Base-by-base conservation (phyloP, 2,888 invertebrate genomes). In the Temnothorax ravouxi region DNA sequence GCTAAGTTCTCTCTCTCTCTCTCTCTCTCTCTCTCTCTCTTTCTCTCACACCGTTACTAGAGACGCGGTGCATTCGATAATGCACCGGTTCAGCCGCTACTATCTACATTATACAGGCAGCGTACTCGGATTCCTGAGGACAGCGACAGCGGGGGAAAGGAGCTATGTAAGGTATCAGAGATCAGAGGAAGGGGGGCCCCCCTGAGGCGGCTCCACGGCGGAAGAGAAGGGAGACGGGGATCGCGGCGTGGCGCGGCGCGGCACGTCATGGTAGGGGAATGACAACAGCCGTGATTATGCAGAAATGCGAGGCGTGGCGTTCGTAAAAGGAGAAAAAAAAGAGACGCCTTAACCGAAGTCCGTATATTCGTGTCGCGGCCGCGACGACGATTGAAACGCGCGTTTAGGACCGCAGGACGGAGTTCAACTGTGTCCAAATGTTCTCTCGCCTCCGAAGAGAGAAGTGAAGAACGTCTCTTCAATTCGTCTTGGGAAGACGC, bases 231-330 rank as follows among this genome's bases (percentile, higher is more conserved):
- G 41, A 21, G 41, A 41, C 41, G 64, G 41, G 52, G 47, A 21
- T 47, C 47, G 34, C 34, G 34, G 50, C 2, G 66, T 21, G 62
- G 69, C 8, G 64, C 34, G 62, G 69, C 13, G 38, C 11, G 25
- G 83, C 44, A 50, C 18, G 44, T 18, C 47, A 66, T 4, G 59
- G 80, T 72, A 87, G 85, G 87, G 86, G 88, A 91, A 89, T 89
- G 89, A 91, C 91, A 91, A 92, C 89, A 89, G 88, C 86, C 83
- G 89, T 90, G 90, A 93, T 92, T 93, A 93, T 93, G 93, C 93
- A 93, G 92, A 93, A 93, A 94, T 92, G 91, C 90, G 90, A 93
- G 93, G 93, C 91, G 93, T 93, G 93, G 93, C 91, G 85, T 89
- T 87, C 86, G 88, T 88, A 88, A 59, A 29, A 72, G 72, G 52